These are phyloP conservation scores for Wiebesia pumilae DNA, from an alignment of 1,140 invertebrate species.

Conservation along the genomic window DNA sequence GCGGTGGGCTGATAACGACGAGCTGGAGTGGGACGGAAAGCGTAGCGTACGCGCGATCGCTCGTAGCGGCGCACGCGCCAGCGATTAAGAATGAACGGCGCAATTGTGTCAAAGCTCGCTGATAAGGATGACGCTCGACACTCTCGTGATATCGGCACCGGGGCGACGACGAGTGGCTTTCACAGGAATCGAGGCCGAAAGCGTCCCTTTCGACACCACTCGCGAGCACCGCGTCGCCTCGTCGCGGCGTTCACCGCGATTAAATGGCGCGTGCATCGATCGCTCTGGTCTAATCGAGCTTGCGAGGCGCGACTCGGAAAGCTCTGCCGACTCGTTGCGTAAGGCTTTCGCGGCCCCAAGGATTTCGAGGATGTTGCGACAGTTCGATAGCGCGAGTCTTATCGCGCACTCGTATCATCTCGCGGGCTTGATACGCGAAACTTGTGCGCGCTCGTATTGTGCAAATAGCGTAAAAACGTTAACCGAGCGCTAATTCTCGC, in stretches of 20 bases:
- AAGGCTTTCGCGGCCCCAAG: not conserved
- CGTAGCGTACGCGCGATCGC: not conserved
- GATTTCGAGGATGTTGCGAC: slow-evolving; percentile 22
- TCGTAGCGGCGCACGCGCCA: not conserved
- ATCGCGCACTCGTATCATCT: slow-evolving; percentile 10
- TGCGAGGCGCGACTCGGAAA: not conserved
- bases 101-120: slow-evolving; percentile 6
- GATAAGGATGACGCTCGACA: slow-evolving; percentile 20
- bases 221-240: not conserved
- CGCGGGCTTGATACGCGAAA: not conserved
- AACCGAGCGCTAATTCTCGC: not conserved
- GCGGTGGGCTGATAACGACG: too few species aligned
- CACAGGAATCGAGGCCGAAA: not conserved
- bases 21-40: too few species aligned
- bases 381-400: not conserved
- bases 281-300: not conserved
- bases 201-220: not conserved
- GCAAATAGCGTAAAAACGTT: slow-evolving; percentile 13
- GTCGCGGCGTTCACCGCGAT: not conserved
- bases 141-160: not conserved
- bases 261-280: not conserved
- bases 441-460: not conserved
- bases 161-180: not conserved
- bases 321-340: not conserved
- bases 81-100: not conserved